Evolutionary conservation across 1,140 invertebrate genomes (phyloP), one percentile per base, ranked within the genome.

Genomic region (Drosophila eugracilis): DNA sequence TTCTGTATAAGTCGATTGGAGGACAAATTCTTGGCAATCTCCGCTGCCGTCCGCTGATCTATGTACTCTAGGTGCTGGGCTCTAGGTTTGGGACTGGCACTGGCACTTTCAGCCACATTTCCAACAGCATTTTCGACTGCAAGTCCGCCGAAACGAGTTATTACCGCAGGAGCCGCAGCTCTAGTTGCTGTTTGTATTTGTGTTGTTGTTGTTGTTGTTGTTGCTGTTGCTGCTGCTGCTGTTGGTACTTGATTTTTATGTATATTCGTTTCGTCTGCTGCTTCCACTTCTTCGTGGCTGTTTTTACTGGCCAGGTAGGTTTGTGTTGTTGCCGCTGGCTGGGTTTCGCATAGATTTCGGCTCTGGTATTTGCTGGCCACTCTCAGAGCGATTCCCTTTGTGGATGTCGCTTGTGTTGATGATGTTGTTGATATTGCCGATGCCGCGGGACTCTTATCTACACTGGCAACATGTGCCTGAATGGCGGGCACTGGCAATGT

Each of bases 31-130:
- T 78, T 70, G 42, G 72, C 72, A 75, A 24, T 76, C 44, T 44
- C 42, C 41, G 19, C n/a, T 12, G 42, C 7, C 21, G 42, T 6
- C 3, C 22, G 32, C 17, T 73, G 55, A 58, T 84, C 53, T 52
- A 52, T 50, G 12, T 73, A 26, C 12, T 78, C 70, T 65, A 62
- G 55, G 37, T 86, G 77, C 42, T 80, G 81, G 65, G 70, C 65
- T 79, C 76, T 86, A 66, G 72, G 76, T 17, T 62, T 75, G 21
- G 28, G 1, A 30, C 57, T 62, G 73, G 59, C 44, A 59, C 70
- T 89, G 60, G 91, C 92, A 90, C 92, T 90, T 59, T 92, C 89
- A 67, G 91, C 24, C 44, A 47, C 92, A 90, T 93, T 90, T 62
- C 92, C 90, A 69, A 92, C 44, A 26, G 24, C 92, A 91, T 93